Evolutionary conservation across 1,140 invertebrate genomes (phyloP), one percentile per base, ranked within the genome.

Genomic region (Capitella teleta): DNA sequence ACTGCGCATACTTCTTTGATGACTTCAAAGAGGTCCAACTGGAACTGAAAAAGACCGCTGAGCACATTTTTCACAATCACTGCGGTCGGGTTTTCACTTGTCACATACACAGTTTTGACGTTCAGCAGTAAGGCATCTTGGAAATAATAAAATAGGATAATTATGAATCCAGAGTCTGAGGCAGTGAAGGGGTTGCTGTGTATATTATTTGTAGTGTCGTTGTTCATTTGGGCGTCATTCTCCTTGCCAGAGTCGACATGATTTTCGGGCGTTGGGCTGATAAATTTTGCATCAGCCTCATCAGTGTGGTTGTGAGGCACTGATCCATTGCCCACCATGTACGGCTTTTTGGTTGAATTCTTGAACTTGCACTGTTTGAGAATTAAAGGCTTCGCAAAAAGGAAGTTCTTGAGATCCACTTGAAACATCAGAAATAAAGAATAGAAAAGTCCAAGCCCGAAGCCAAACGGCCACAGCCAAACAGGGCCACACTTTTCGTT

Each of bases 101-200:
- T 24, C 32, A 21, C 2, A 18, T 3, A 16, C 16, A 36, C 46
- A 5, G 46, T 47, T 12, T 47, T 47, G 16, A 47, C 46, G 26
- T 47, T 28, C 28, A 47, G 28, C 25, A 47, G 32, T 26, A 47
- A 24, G 5, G 46, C 46, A 32, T 47, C 46, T 32, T 47, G 46
- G 43, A 45, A 45, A 41, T 51, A 51, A 41, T 44, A 51, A 41
- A 51, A 51, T 5, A 51, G 8, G n/a, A 51, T 44, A 19, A 51
- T 51, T 14, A 51, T 25, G 49, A 46, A 44, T 10, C 49, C 32
- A 2, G 49, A 28, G 23, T 24, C 38, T 14, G 21, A 32, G 40
- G 25, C 49, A 4, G 47, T 16, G n/a, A n/a, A n/a, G n/a, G n/a
- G n/a, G n/a, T n/a, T n/a, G n/a, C n/a, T n/a, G n/a, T n/a, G n/a